Evolutionary conservation across 2,888 invertebrate genomes (phyloP), one percentile per base, ranked within the genome.

Genomic region (Pseudococcus longispinus): DNA sequence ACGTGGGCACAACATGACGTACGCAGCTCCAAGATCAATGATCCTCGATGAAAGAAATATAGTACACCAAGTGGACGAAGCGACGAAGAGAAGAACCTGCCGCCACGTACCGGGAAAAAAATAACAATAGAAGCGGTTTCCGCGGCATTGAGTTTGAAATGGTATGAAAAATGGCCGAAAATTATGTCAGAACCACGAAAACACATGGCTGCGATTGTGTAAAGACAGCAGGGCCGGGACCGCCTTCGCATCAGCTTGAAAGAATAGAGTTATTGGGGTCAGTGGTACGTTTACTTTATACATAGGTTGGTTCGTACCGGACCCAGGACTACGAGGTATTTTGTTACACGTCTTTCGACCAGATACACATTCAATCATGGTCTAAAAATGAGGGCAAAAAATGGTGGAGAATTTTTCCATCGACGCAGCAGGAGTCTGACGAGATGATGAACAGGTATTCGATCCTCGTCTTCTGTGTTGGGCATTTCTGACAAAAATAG

Each of bases 161-260:
- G 15, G 26, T 29, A 29, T 70, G 70, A 70, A 70, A 70, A 70
- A 70, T 70, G 70, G 70, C 5, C 29, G 29, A 29, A 70, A 70
- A 70, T 70, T 70, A 70, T 70, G 70, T 70, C 70, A 70, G 70
- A 70, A 70, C 29, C 70, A 70, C 29, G 32, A 70, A 70, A 70
- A 70, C 70, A 60, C 70, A 70, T 70, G 29, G 29, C 29, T 70
- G 5, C 29, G 29, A 70, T 18, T 32, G 29, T 29, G 29, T 18
- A 29, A 13, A 23, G 60, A 23, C 23, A 60, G 23, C 60, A 60
- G 60, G 23, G n/a, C 23, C 13, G 60, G 9, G 23, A 6, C 60
- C 23, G 60, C 60, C 60, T 20, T 9, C 23, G 23, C 60, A n/a
- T n/a, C n/a, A 3, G 15, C 11, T 20, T 60, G 23, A 60, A 60